phyloP scores from a whole-genome alignment of 2,113 vertebrate species.

The Loxodonta africana region DNA sequence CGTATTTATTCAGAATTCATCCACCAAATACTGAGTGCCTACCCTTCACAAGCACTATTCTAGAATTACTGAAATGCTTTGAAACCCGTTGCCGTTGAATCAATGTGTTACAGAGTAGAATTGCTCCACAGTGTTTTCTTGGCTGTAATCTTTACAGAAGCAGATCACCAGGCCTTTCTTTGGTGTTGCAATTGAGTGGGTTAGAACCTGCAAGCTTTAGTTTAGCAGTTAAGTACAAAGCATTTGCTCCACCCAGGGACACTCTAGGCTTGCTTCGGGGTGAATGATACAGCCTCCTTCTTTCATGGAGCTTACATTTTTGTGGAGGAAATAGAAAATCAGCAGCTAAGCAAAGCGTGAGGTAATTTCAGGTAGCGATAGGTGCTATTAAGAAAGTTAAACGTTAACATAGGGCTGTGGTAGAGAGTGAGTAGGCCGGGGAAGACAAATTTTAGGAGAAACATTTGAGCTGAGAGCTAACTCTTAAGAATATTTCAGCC shows the following conservation, averaged over 20 bases:
- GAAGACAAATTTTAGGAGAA: background rate
- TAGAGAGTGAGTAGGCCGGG: background rate
- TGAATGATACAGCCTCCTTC: background rate
- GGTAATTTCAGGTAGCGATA: background rate
- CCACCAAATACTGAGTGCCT: background rate
- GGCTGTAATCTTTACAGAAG: background rate
- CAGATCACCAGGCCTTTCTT: background rate
- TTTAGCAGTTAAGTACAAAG: background rate
- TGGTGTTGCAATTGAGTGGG: background rate
- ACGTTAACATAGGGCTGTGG: background rate
- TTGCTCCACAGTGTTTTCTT: background rate
- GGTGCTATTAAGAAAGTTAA: background rate
- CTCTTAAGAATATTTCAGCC: background rate
- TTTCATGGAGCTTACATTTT: background rate
- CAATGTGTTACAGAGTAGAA: background rate
- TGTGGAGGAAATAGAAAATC: background rate
- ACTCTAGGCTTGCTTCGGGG: too few relatives aligned
- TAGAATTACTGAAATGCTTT: background rate
- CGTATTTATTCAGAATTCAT: background rate
- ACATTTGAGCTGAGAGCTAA: background rate
- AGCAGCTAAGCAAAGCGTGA: background rate
- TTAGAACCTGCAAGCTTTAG: background rate
- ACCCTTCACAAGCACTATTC: background rate
- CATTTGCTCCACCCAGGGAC: too few relatives aligned
- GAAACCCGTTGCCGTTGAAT: background rate